Conservation (phyloP, 2,113 vertebrate genomes). For the Drymodes brunneopygia region DNA sequence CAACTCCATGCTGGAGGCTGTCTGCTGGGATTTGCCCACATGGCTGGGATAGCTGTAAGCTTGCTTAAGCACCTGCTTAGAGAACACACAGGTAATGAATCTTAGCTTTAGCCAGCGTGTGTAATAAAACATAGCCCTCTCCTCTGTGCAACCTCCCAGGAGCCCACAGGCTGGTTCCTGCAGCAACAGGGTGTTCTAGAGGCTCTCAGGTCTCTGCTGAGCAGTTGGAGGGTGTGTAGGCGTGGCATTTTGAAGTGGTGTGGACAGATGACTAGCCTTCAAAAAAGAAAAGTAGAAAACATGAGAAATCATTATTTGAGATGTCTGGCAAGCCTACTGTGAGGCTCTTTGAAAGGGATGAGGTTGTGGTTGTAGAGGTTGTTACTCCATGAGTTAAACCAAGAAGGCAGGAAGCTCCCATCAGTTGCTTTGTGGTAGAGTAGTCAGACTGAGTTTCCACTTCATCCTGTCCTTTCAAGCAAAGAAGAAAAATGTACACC, state of each 20-base stretch:
- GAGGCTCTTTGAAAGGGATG: not conserved
- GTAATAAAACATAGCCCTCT: not conserved
- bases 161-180: not conserved
- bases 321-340: not conserved
- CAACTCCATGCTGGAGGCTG: accelerated
- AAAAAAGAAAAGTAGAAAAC: not conserved
- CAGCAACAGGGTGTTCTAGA: not conserved
- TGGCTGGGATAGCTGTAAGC: not conserved
- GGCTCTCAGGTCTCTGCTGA: not conserved
- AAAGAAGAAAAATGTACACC: not conserved
- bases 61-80: not conserved
- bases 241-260: not conserved
- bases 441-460: not conserved
- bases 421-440: not conserved
- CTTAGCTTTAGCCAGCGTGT: not conserved
- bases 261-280: not conserved
- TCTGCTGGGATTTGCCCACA: not conserved
- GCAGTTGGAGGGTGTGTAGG: not conserved
- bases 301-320: not conserved
- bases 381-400: not conserved
- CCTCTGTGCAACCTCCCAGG: not conserved
- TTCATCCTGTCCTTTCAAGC: not conserved
- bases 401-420: not conserved
- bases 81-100: not conserved
- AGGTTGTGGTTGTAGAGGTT: not conserved